Percentiles rank a stretch among this genome's conserved stretches.
phyloP scores from a whole-genome alignment of 2,797 vertebrate species.

The Girardinus metallicus region DNA sequence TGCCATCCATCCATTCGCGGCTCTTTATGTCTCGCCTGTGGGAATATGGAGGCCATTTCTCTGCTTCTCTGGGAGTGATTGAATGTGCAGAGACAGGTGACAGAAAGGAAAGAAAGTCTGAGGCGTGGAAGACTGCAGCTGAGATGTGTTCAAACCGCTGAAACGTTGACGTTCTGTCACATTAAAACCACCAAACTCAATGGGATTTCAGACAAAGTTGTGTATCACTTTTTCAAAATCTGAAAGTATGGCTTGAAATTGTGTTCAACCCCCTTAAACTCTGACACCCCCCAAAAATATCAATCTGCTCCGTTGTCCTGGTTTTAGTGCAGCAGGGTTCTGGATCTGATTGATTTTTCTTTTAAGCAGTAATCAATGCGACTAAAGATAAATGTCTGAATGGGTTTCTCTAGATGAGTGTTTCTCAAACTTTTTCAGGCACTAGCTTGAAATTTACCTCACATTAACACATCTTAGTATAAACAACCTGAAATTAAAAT shows the following conservation, averaged over 20 bases:
- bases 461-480: too few species aligned
- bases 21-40: slow-evolving; percentile 82
- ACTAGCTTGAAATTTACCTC: too few species aligned
- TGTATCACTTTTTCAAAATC: background rate
- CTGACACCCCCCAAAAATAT: background rate
- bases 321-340: too few species aligned
- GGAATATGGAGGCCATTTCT: slow-evolving; percentile 71
- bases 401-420: too few species aligned
- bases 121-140: slow-evolving; percentile 43
- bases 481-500: too few species aligned
- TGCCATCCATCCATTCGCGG: slow-evolving; percentile 69
- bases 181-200: background rate
- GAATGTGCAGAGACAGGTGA: slow-evolving; percentile 74
- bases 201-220: background rate
- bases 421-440: too few species aligned
- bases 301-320: too few species aligned
- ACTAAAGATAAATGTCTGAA: too few species aligned
- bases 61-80: slow-evolving; percentile 66
- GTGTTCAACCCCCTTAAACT: background rate
- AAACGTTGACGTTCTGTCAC: background rate
- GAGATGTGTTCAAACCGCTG: slow-evolving; percentile 7
- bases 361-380: too few species aligned
- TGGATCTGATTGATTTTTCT: too few species aligned
- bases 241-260: background rate
- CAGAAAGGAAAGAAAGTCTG: slow-evolving; percentile 63